Evolutionary conservation across 2,888 invertebrate species (phyloP).

Genomic region (Ormyrus labotus): DNA sequence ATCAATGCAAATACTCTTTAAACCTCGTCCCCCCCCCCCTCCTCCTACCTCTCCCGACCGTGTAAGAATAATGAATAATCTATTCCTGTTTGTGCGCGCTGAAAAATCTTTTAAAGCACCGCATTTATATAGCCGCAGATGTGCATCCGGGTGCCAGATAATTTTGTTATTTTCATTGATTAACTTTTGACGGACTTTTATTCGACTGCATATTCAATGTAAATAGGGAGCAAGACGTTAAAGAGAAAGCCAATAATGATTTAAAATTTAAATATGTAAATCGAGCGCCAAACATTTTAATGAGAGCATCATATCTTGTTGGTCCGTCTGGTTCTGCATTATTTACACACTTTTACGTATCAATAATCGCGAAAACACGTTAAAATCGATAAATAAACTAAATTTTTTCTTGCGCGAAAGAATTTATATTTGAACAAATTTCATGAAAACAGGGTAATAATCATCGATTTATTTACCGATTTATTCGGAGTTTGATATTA

Average conservation of each 20-base stretch:
- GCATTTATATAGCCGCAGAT: neutral
- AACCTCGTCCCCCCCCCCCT: neutral
- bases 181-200: neutral
- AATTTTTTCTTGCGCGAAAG: too few relatives aligned
- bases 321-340: too few relatives aligned
- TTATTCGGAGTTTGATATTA: conserved; percentile 20
- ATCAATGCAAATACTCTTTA: conserved; percentile 55
- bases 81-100: conserved; percentile 15
- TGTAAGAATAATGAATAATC: conserved; percentile 52
- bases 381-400: too few relatives aligned
- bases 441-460: too few relatives aligned
- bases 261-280: neutral
- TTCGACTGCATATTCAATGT: neutral
- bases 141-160: neutral
- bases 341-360: too few relatives aligned
- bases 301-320: too few relatives aligned
- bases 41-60: neutral
- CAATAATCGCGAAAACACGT: too few relatives aligned
- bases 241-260: too few relatives aligned
- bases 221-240: too few relatives aligned
- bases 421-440: too few relatives aligned
- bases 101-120: conserved; percentile 26
- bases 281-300: neutral
- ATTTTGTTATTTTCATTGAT: conserved; percentile 48
- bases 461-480: neutral